phyloP scores from a whole-genome alignment of 2,888 invertebrate genomes.

The Automeris io region DNA sequence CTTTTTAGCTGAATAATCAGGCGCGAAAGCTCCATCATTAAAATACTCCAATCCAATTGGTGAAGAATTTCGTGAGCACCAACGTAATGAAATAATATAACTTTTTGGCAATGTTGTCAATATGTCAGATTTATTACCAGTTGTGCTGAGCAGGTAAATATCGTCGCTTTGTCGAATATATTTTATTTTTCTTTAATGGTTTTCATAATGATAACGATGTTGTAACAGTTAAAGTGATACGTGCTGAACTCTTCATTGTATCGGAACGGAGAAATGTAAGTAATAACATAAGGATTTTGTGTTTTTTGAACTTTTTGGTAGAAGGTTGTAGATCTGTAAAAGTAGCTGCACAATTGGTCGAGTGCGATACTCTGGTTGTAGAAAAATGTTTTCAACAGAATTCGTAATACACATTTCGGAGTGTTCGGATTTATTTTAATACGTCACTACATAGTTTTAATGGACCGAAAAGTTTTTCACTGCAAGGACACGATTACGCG shows the following conservation, averaged over 20 bases:
- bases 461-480: slow-evolving; percentile 26
- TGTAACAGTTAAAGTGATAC: slow-evolving; percentile 40
- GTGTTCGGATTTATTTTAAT: slow-evolving; percentile 15
- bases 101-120: slow-evolving; percentile 69
- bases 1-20: slow-evolving; percentile 54
- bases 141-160: slow-evolving; percentile 71
- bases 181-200: slow-evolving; percentile 65
- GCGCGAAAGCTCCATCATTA: slow-evolving; percentile 67
- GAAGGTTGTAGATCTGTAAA: slow-evolving; percentile 70
- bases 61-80: slow-evolving; percentile 46
- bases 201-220: slow-evolving; percentile 44
- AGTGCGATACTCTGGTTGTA: slow-evolving; percentile 60
- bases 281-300: slow-evolving; percentile 40
- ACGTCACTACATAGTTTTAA: slow-evolving; percentile 15
- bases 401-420: slow-evolving; percentile 13
- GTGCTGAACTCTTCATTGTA: slow-evolving; percentile 30
- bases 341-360: slow-evolving; percentile 70
- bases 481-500: slow-evolving; percentile 20
- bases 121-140: slow-evolving; percentile 71
- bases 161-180: slow-evolving; percentile 53
- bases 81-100: slow-evolving; percentile 44
- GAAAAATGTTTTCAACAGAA: slow-evolving; percentile 44
- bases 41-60: slow-evolving; percentile 49
- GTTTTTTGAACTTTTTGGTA: slow-evolving; percentile 67
- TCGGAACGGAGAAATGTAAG: slow-evolving; percentile 43